Conservation (phyloP, 92 coral and sea anemone genomes). For the Montipora capitata region DNA sequence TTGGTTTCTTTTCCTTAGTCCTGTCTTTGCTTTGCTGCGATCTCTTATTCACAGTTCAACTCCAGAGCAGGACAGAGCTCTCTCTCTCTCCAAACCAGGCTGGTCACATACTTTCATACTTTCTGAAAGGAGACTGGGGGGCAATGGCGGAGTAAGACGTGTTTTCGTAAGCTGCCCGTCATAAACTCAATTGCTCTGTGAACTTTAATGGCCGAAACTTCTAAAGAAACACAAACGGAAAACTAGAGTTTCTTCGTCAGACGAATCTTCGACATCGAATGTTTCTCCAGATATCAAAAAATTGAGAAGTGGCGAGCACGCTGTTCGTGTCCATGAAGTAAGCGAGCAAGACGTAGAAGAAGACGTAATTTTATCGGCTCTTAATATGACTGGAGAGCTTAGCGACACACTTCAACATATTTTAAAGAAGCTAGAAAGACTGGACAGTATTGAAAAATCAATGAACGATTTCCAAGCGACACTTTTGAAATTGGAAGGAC, state of each 20-base stretch:
- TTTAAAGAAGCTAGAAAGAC: not conserved
- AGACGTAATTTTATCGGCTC: not conserved
- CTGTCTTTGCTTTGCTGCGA: too few relatives aligned
- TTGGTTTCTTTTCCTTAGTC: too few relatives aligned
- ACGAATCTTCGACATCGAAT: too few relatives aligned
- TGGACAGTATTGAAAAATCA: slow-evolving; percentile 10
- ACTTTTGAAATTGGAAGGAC: too few relatives aligned
- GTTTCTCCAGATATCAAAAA: not conserved
- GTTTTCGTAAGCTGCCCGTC: too few relatives aligned
- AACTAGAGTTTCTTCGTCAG: not conserved
- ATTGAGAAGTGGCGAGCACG: not conserved
- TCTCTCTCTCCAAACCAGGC: too few relatives aligned
- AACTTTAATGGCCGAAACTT: not conserved
- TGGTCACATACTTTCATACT: too few relatives aligned
- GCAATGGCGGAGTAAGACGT: too few relatives aligned
- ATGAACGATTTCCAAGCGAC: not conserved
- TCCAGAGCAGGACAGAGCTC: too few relatives aligned
- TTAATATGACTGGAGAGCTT: not conserved
- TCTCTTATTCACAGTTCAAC: too few relatives aligned
- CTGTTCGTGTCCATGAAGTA: not conserved
- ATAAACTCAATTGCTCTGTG: too few relatives aligned
- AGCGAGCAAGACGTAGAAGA: not conserved
- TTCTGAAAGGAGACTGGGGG: too few relatives aligned
- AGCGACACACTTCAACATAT: slow-evolving; percentile 1
- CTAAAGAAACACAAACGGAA: slow-evolving; percentile 1